Base-by-base conservation (phyloP, 2,113 vertebrate species). In the Climacteris rufus region DNA sequence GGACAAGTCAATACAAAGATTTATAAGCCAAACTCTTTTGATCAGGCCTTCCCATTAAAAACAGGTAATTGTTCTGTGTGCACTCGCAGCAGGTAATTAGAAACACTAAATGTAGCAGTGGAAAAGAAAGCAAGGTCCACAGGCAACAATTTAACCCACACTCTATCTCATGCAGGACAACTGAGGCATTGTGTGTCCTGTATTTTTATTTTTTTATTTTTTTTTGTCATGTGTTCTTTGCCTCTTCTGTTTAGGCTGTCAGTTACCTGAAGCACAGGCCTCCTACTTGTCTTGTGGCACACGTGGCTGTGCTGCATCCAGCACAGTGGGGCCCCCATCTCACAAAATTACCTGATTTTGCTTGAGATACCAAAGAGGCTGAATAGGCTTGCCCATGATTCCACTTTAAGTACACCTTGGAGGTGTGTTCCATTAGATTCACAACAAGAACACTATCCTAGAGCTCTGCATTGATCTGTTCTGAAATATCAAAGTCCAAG, bases 401-500 rank as follows among this genome's bases (percentile, higher is more conserved):
- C 53, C 23, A 22, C 64, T 88, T 75, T n/a, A 66, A 77, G 59
- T 56, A 50, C 21, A 74, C 28, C 54, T 70, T 37, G 27, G 71
- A 70, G 19, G 37, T 70, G 24, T 74, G 31, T 22, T 90, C 33
- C 12, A 19, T 23, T 71, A 86, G 57, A 60, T 42, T 52, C 11
- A 74, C 40, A 72, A 64, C 15, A 94, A 64, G 39, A 90, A 81
- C 44, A 11, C 59, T 80, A 69, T 52, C 60, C 11, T 14, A 79
- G 28, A 91, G 84, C 42, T 63, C 75, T 81, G 63, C 50, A 19
- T 39, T 52, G 66, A 31, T 90, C 39, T 80, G 11, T 71, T 95
- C 85, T 74, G 59, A 92, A 71, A 42, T 50, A 90, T 81, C 76
- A 53, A 93, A 94, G 90, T 59, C 54, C 56, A 66, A 90, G 79